Percentiles rank a stretch among this genome's conserved stretches.
These are phyloP conservation scores for Calephelis virginiensis DNA, from an alignment of 1,140 invertebrate genomes.

Conservation along the genomic window DNA sequence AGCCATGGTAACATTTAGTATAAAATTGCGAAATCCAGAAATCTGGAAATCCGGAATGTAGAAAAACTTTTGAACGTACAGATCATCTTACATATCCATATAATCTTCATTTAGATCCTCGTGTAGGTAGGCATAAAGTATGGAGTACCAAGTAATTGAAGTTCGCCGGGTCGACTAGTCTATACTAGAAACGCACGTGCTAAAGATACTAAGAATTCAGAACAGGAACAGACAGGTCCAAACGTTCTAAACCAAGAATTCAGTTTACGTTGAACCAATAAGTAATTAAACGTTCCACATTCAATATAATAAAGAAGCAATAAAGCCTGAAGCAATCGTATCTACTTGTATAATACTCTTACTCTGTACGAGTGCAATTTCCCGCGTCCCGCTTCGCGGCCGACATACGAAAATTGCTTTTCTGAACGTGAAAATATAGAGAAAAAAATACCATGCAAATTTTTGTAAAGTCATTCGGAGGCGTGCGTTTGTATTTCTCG, in stretches of 20 bases:
- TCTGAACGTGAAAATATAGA: constrained; percentile 73
- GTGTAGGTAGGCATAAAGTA: too few species aligned
- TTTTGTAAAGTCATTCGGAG: constrained; percentile 76
- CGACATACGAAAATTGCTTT: constrained; percentile 78
- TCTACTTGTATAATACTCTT: constrained; percentile 60
- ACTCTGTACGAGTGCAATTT: constrained; percentile 67
- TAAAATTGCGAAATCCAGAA: too few species aligned
- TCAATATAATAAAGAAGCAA: constrained; percentile 55
- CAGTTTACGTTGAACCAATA: neutral
- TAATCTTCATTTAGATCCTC: too few species aligned
- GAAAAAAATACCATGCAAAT: constrained; percentile 73
- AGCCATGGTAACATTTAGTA: too few species aligned
- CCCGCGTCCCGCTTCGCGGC: constrained; percentile 68
- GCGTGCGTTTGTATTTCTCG: constrained; percentile 75
- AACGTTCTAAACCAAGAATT: neutral
- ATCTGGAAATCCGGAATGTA: too few species aligned
- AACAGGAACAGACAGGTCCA: neutral
- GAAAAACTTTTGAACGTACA: too few species aligned
- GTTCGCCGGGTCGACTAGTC: too few species aligned
- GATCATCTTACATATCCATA: too few species aligned
- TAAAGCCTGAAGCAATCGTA: constrained; percentile 65
- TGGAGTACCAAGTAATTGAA: too few species aligned
- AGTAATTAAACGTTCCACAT: constrained; percentile 33
- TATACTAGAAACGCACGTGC: too few species aligned
- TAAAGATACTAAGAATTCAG: too few species aligned